Evolutionary conservation across 1,140 invertebrate genomes (phyloP).

Genomic region (Arion vulgaris): DNA sequence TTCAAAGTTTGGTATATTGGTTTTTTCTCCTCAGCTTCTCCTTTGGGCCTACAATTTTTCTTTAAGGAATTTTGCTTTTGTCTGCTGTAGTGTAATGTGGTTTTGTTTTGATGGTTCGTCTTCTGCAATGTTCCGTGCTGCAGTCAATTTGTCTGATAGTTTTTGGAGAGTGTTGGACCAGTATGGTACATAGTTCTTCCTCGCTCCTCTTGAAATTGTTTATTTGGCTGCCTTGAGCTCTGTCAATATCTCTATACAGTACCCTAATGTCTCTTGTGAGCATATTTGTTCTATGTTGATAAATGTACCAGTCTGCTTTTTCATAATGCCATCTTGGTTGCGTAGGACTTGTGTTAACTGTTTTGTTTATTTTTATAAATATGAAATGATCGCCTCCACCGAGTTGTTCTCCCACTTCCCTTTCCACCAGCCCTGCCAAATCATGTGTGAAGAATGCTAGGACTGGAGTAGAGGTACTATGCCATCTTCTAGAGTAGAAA

Average conservation of each 20-base stretch:
- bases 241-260: neutral
- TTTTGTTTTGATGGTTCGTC: too few relatives aligned
- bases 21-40: too few relatives aligned
- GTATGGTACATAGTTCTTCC: neutral
- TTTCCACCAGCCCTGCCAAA: neutral
- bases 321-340: neutral
- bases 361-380: neutral
- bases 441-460: slow-evolving; percentile 13
- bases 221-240: neutral
- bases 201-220: neutral
- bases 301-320: neutral
- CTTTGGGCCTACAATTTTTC: too few relatives aligned
- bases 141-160: neutral
- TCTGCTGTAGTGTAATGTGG: too few relatives aligned
- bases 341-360: neutral
- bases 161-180: neutral
- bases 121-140: too few relatives aligned
- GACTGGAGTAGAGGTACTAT: neutral
- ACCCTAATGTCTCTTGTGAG: neutral
- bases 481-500: neutral
- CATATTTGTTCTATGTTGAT: neutral
- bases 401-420: neutral
- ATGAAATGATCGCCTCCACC: neutral
- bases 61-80: too few relatives aligned
- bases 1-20: too few relatives aligned